Base-by-base conservation (phyloP, 2,888 invertebrate species). In the Oeneis ivallda region DNA sequence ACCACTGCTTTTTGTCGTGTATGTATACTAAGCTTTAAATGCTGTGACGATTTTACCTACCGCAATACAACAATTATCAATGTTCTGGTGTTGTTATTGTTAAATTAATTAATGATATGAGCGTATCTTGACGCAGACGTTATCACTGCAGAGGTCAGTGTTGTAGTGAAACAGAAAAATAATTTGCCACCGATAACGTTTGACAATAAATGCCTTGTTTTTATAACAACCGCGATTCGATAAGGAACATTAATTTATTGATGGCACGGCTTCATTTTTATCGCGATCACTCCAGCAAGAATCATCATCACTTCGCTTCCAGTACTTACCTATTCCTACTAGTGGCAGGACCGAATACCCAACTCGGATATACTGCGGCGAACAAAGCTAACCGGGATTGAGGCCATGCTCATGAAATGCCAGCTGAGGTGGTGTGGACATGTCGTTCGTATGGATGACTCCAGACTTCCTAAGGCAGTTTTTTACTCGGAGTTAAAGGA, bases 151-250 rank as follows among this genome's bases (percentile, higher is more conserved):
- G 75, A 75, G 87, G 87, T 87, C 86, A 84, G 73, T 80, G 76
- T 79, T 78, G 75, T 47, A 81, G 79, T 78, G 77, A 78, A 83
- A 85, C 86, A 87, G 85, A 89, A 89, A 88, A 88, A 89, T 87
- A 89, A 90, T 89, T 89, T 89, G 89, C 87, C 79, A 80, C 76
- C 74, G 88, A 89, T 89, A 89, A 86, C 71, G 67, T 80, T 78
- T 80, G 79, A 84, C 74, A 83, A 79, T 80, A 81, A 83, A 81
- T 79, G 82, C 52, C 60, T 52, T 61, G 56, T 61, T 67, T 63
- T 66, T 60, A 39, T 58, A 60, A 56, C 62, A 52, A 62, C 43
- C 47, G 53, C 15, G 64, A 66, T 53, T 56, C 34, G n/a, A 60
- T 57, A 56, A 64, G 32, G 34, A 32, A 56, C 17, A 45, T 58